phyloP scores from a whole-genome alignment of 2,888 invertebrate genomes.

The Cryptocephalus primarius region DNA sequence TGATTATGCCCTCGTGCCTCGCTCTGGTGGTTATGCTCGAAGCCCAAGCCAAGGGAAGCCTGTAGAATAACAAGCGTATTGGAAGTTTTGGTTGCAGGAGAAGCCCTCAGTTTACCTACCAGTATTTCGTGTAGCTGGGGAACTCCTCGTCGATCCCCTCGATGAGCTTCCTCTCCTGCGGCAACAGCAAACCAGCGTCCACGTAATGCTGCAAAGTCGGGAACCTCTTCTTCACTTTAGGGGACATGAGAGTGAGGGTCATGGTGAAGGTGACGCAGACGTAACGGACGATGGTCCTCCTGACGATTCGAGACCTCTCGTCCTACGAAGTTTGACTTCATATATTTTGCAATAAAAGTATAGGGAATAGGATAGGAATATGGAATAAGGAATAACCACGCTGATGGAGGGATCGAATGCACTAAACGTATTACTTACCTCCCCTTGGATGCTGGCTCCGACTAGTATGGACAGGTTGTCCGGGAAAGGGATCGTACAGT shows the following conservation, averaged over 20 bases:
- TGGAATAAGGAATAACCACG: no score
- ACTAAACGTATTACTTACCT: slow-evolving; percentile 36
- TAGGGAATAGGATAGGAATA: no score
- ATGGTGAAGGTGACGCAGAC: slow-evolving; percentile 73
- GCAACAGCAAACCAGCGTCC: slow-evolving; percentile 67
- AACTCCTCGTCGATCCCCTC: slow-evolving; percentile 67
- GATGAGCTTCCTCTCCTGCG: slow-evolving; percentile 69
- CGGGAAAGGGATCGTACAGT: slow-evolving; percentile 69
- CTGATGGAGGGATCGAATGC: no score
- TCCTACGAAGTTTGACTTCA: slow-evolving; percentile 41
- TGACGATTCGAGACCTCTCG: slow-evolving; percentile 64
- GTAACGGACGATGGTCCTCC: slow-evolving; percentile 69
- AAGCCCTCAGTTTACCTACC: slow-evolving; percentile 39
- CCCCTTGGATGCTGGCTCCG: slow-evolving; percentile 67
- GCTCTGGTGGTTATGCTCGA: slow-evolving; percentile 77
- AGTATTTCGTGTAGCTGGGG: slow-evolving; percentile 77
- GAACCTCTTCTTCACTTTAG: slow-evolving; percentile 80
- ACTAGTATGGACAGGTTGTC: slow-evolving; percentile 74
- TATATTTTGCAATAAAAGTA: slow-evolving; percentile 1
- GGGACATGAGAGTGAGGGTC: slow-evolving; percentile 74
- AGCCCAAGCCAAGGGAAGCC: slow-evolving; percentile 81
- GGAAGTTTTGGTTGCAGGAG: no score
- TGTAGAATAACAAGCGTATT: slow-evolving; percentile 15
- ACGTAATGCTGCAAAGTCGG: slow-evolving; percentile 70
- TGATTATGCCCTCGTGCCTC: slow-evolving; percentile 73